Conservation (phyloP, 2,888 invertebrate species). For the Epistrophe eligans region DNA sequence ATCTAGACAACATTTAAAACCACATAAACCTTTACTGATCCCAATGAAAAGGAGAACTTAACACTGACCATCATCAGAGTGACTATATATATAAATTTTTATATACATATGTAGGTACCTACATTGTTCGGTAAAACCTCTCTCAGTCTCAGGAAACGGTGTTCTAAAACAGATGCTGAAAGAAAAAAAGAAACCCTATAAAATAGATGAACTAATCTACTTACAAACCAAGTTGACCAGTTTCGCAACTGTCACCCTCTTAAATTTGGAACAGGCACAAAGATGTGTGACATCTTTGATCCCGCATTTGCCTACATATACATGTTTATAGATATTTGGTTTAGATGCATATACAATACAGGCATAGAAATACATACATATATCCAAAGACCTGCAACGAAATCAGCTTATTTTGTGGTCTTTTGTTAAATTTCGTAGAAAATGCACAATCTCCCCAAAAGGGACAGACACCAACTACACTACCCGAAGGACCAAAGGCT, state of each 20-base stretch:
- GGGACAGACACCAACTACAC: conserved; percentile 36
- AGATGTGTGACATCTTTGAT: conserved; percentile 64
- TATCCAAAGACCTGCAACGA: conserved; percentile 49
- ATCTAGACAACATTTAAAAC: conserved; percentile 45
- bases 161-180: conserved; percentile 20
- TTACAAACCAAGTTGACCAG: conserved; percentile 64
- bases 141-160: background rate
- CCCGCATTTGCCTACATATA: conserved; percentile 8
- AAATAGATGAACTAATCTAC: conserved; percentile 52
- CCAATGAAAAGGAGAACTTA: conserved; percentile 25
- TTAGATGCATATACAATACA: background rate
- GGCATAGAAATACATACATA: background rate
- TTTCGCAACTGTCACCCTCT: conserved; percentile 47
- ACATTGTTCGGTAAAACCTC: background rate
- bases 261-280: conserved; percentile 31
- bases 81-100: background rate
- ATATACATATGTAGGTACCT: background rate
- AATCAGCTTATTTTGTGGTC: conserved; percentile 76
- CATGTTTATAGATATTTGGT: background rate
- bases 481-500: conserved; percentile 2
- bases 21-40: conserved; percentile 20
- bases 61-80: conserved; percentile 10
- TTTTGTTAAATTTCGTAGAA: conserved; percentile 73
- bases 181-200: conserved; percentile 14
- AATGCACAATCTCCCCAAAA: conserved; percentile 67